These are phyloP conservation scores for Leucozona laternaria DNA, from an alignment of 2,888 invertebrate genomes.

Conservation along the genomic window DNA sequence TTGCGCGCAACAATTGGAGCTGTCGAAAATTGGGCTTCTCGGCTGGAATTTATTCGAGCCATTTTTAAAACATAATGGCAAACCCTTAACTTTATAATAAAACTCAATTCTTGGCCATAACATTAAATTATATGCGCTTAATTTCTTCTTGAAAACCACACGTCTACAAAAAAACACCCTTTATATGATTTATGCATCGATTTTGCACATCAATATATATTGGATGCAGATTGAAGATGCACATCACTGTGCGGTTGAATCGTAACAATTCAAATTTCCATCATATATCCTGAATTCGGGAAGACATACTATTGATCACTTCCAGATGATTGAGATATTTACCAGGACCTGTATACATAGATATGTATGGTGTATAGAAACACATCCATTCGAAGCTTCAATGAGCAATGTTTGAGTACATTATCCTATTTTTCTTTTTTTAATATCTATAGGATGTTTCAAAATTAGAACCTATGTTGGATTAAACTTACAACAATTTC, in stretches of 20 bases:
- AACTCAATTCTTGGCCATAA: too few species aligned
- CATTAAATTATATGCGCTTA: too few species aligned
- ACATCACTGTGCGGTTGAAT: not conserved
- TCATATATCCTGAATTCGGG: not conserved
- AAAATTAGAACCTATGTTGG: not conserved
- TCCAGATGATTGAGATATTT: conserved; percentile 32
- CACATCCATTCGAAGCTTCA: not conserved
- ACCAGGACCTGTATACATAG: too few species aligned
- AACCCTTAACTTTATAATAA: too few species aligned
- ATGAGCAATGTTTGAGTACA: not conserved
- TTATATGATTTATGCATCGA: conserved; percentile 7
- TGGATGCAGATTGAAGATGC: not conserved
- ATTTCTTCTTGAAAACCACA: too few species aligned
- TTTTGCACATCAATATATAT: not conserved
- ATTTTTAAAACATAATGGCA: too few species aligned
- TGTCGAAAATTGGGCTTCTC: too few species aligned
- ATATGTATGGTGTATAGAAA: not conserved
- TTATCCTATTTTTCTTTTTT: not conserved
- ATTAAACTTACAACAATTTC: too few species aligned
- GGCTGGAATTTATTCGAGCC: too few species aligned
- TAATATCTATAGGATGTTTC: not conserved
- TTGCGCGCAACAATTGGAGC: too few species aligned
- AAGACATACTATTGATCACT: conserved; percentile 36
- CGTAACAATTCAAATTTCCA: conserved; percentile 13
- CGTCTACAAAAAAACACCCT: too few species aligned